phyloP scores from a whole-genome alignment of 2,888 invertebrate genomes.

The Epirrita christyi region DNA sequence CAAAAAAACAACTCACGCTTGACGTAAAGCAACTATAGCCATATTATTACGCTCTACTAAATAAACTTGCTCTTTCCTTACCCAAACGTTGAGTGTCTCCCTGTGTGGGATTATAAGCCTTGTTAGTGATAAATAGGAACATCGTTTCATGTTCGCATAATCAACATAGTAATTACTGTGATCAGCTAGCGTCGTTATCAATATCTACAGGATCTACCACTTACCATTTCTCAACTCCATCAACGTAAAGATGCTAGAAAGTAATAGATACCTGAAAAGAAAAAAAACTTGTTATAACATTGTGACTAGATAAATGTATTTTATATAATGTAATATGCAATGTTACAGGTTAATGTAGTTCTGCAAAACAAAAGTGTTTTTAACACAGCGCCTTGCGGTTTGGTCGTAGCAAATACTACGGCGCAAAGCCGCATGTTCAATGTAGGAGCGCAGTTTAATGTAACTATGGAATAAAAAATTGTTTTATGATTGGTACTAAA shows the following conservation, averaged over 20 bases:
- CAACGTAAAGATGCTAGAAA: too few relatives aligned
- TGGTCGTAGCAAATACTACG: slow-evolving; percentile 43
- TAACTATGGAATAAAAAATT: not conserved
- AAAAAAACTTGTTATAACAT: not conserved
- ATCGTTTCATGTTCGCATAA: slow-evolving; percentile 5
- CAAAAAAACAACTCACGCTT: too few relatives aligned
- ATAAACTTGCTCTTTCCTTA: not conserved
- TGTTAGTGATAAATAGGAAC: slow-evolving; percentile 37
- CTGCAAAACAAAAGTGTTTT: too few relatives aligned
- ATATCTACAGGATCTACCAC: not conserved
- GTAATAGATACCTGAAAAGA: slow-evolving; percentile 22
- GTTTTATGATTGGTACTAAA: too few relatives aligned
- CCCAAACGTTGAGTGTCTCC: slow-evolving; percentile 31
- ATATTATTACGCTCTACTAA: not conserved
- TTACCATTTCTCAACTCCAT: slow-evolving; percentile 1
- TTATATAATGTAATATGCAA: too few relatives aligned
- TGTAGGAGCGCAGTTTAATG: slow-evolving; percentile 19
- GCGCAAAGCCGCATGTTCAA: not conserved
- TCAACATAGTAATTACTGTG: not conserved
- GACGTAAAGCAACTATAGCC: too few relatives aligned
- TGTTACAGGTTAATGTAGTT: too few relatives aligned
- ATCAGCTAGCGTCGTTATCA: not conserved
- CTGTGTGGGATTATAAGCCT: slow-evolving; percentile 43
- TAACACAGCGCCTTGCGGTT: slow-evolving; percentile 50
- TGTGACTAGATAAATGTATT: too few relatives aligned